Percentiles rank a stretch among this genome's conserved stretches.
phyloP scores from a whole-genome alignment of 2,888 invertebrate genomes.

The Drosophila subsilvestris region DNA sequence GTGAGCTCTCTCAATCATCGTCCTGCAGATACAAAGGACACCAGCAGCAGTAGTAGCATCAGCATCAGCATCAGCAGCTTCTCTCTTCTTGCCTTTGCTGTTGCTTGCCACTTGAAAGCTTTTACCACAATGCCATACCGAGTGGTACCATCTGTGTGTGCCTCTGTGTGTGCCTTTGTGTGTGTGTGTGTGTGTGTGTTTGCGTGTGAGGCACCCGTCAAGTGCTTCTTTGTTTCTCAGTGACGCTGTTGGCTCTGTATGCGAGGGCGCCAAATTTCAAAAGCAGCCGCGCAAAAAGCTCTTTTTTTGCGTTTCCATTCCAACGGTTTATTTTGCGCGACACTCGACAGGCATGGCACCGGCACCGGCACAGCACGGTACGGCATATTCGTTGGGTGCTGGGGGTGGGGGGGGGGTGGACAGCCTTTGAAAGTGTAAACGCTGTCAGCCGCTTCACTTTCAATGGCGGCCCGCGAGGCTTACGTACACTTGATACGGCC shows the following conservation, averaged over 20 bases:
- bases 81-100: slow-evolving; percentile 57
- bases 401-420: background rate
- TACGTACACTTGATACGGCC: slow-evolving; percentile 33
- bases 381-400: too few relatives aligned
- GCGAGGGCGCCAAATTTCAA: slow-evolving; percentile 77
- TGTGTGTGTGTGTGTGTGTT: slow-evolving; percentile 38
- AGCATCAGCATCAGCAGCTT: slow-evolving; percentile 46
- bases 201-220: slow-evolving; percentile 49
- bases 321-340: slow-evolving; percentile 70
- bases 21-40: slow-evolving; percentile 56
- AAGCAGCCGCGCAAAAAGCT: slow-evolving; percentile 69
- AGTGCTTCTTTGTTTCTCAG: slow-evolving; percentile 75
- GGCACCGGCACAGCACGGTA: too few relatives aligned
- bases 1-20: slow-evolving; percentile 56
- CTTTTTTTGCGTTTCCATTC: slow-evolving; percentile 52
- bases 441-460: slow-evolving; percentile 52
- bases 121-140: slow-evolving; percentile 65
- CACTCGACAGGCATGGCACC: slow-evolving; percentile 44
- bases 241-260: slow-evolving; percentile 39
- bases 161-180: slow-evolving; percentile 27
- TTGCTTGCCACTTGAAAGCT: slow-evolving; percentile 74
- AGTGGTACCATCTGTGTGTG: slow-evolving; percentile 35
- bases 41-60: slow-evolving; percentile 33
- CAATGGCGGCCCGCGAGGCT: slow-evolving; percentile 31
- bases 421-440: slow-evolving; percentile 71